A percentile compares a stretch with the other conserved stretches of the same genome.
Evolutionary conservation across 2,113 vertebrate genomes (phyloP).

Genomic region (Macquaria australasica): DNA sequence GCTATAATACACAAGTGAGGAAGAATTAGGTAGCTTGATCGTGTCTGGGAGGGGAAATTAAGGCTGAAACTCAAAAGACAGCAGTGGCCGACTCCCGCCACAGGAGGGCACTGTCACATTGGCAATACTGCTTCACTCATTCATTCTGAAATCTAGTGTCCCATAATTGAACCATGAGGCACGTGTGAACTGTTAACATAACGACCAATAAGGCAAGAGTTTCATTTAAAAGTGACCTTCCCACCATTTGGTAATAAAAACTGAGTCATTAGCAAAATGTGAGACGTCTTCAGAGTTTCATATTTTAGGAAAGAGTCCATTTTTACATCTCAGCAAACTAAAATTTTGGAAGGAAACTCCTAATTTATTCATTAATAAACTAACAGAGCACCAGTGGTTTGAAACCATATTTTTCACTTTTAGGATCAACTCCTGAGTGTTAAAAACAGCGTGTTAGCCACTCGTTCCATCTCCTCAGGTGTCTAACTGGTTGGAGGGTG

Average conservation of each 20-base stretch:
- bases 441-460: not conserved
- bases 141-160: slow-evolving; percentile 13
- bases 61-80: slow-evolving; percentile 9
- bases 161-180: slow-evolving; percentile 37
- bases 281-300: not conserved
- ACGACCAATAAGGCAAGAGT: not conserved
- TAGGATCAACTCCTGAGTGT: slow-evolving; percentile 3
- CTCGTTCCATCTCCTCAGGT: not conserved
- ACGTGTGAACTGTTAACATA: not conserved
- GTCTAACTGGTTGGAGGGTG: slow-evolving; percentile 76
- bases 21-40: slow-evolving; percentile 56
- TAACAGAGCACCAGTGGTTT: slow-evolving; percentile 44
- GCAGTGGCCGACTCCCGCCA: slow-evolving; percentile 55
- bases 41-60: slow-evolving; percentile 20
- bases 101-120: slow-evolving; percentile 63
- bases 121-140: slow-evolving; percentile 32
- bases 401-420: slow-evolving; percentile 22
- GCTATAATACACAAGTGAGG: slow-evolving; percentile 45
- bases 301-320: not conserved
- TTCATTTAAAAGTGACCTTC: not conserved
- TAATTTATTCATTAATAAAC: not conserved
- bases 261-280: not conserved
- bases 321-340: not conserved
- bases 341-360: not conserved
- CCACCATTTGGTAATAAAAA: not conserved